Percentiles rank a stretch among this genome's conserved stretches.
Conservation (phyloP, 2,113 vertebrate species). For the Tachysurus fulvidraco region DNA sequence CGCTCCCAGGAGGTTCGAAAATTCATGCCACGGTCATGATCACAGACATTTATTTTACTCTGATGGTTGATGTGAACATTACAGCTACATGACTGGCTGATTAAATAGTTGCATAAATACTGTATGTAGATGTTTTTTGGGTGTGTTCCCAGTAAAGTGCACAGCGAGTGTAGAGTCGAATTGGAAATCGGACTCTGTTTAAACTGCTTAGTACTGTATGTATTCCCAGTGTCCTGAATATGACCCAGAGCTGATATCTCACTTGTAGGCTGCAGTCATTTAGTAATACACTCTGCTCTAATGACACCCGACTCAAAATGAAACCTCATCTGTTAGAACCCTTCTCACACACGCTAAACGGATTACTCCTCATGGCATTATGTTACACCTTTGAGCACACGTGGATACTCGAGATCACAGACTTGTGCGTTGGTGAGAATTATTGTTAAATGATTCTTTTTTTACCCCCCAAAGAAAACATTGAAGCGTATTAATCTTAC, state of each 20-base stretch:
- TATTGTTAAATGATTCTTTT: background rate
- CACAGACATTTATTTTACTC: no score
- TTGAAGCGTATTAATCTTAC: background rate
- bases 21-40: no score
- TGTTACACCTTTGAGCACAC: slow-evolving; percentile 20
- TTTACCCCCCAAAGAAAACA: background rate
- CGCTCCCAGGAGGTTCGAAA: no score
- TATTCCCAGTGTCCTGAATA: slow-evolving; percentile 9
- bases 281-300: background rate
- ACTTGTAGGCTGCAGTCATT: slow-evolving; percentile 1
- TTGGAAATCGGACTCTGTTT: background rate
- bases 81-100: no score
- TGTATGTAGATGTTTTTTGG: no score
- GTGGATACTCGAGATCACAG: background rate
- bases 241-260: slow-evolving; percentile 20
- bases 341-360: slow-evolving; percentile 14
- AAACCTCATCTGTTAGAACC: slow-evolving; percentile 16
- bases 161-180: background rate
- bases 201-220: background rate
- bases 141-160: no score
- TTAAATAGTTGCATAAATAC: no score
- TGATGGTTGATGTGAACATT: no score
- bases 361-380: slow-evolving; percentile 12
- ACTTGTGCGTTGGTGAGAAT: background rate
- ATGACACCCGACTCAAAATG: slow-evolving; percentile 5